These are phyloP conservation scores for Argynnis bischoffii DNA, from an alignment of 2,888 invertebrate species.

Conservation along the genomic window DNA sequence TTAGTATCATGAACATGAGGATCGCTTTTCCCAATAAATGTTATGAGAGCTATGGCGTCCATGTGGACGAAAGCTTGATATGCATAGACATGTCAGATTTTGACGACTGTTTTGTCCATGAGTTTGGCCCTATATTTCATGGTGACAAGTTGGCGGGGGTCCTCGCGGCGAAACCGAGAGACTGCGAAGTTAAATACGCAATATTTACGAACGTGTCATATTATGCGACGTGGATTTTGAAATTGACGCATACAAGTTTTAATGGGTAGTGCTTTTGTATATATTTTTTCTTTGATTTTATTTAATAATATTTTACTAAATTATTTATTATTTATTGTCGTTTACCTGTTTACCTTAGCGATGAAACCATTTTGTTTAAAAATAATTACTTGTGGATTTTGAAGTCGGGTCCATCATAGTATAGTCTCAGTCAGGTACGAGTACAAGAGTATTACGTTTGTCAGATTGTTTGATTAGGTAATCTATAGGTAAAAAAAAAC, in stretches of 20 bases:
- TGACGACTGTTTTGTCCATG: constrained; percentile 67
- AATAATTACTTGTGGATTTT: too few species aligned
- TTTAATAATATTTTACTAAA: background rate
- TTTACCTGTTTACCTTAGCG: too few species aligned
- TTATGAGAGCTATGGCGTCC: constrained; percentile 57
- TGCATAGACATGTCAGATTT: constrained; percentile 61
- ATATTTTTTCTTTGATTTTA: background rate
- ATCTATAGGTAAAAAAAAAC: too few species aligned
- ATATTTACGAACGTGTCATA: constrained; percentile 53
- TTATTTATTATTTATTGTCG: background rate
- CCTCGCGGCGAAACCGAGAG: constrained; percentile 56
- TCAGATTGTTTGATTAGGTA: too few species aligned
- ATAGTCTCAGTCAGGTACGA: too few species aligned
- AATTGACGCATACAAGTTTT: constrained; percentile 42
- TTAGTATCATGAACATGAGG: constrained; percentile 51
- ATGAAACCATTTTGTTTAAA: too few species aligned
- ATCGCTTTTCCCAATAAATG: constrained; percentile 49
- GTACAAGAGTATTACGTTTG: too few species aligned
- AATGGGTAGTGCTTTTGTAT: constrained; percentile 32
- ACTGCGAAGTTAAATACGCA: constrained; percentile 55
- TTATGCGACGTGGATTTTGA: constrained; percentile 49
- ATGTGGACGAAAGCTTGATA: constrained; percentile 56
- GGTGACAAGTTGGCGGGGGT: constrained; percentile 62
- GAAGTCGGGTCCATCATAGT: too few species aligned
- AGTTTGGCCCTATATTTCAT: constrained; percentile 66